Base-by-base conservation (phyloP, 2,888 invertebrate species). In the Amorpha juglandis region DNA sequence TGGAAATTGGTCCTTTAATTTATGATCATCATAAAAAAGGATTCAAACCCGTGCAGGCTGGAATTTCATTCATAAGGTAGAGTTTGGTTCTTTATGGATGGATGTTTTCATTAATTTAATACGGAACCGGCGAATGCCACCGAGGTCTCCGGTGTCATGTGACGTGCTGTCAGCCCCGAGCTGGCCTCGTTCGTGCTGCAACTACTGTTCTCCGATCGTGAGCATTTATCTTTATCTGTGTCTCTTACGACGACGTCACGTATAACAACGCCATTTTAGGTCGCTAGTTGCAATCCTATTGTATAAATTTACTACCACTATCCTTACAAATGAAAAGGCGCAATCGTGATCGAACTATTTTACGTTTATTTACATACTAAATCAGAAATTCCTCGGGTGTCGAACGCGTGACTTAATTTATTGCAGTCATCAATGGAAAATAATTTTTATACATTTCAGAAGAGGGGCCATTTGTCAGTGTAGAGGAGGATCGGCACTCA, bases 51-150 rank as follows among this genome's bases (percentile, higher is more conserved):
- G 90, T 84, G 82, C 89, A 84, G 88, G 87, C 86, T 90, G 92
- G 93, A 89, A 91, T 92, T 92, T 92, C 94, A 94, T 94, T 94
- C 94, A 94, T 93, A 92, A 93, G 84, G 91, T 88, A 88, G 92
- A 93, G 93, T 93, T 92, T 82, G 91, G 90, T 89, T 91, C 92
- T 92, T 91, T 91, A 91, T 92, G 90, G 89, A 87, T 90, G 89
- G 87, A 93, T 93, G 92, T 92, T 92, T 92, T 92, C 92, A 93
- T 93, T 92, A 92, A 92, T 92, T 93, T 91, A 91, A 89, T 86
- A 80, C 80, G 83, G 88, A 87, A 87, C 83, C 80, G 80, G 81
- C 80, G 79, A 79, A 86, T 87, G 86, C 87, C 89, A 87, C 87
- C 86, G 84, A 82, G 87, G 90, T 90, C 86, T 90, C 87, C 78